Conservation (phyloP, 1,140 invertebrate species). For the Phortica variegata region DNA sequence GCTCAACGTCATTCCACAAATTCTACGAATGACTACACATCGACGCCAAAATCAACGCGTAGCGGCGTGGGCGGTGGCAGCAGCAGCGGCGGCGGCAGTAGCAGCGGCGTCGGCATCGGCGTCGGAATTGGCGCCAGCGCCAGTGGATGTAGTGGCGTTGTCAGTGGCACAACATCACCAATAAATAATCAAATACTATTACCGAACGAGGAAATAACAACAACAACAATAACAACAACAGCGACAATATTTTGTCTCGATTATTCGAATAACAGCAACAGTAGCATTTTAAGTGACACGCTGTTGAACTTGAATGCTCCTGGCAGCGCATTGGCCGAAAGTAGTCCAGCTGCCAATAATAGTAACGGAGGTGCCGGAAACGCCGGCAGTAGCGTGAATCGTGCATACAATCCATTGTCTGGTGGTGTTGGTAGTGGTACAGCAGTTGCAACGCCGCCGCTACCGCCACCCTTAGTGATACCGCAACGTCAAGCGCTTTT, state of each 20-base stretch:
- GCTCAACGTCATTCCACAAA: conserved; percentile 45
- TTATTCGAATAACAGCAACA: conserved; percentile 21
- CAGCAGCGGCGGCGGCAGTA: conserved; percentile 2
- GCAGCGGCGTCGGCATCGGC: neutral
- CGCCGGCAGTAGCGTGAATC: conserved; percentile 3
- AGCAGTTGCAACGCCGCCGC: conserved; percentile 28
- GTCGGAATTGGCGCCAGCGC: neutral
- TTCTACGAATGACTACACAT: conserved; percentile 45
- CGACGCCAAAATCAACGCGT: conserved; percentile 42
- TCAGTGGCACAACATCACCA: conserved; percentile 40
- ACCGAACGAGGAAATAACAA: conserved; percentile 23
- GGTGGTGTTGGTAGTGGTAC: no score
- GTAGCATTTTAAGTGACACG: conserved; percentile 4
- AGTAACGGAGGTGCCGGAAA: conserved; percentile 11
- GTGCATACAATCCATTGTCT: conserved; percentile 11
- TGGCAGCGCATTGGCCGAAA: neutral
- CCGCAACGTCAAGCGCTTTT: conserved; percentile 47
- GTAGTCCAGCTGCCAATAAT: conserved; percentile 7
- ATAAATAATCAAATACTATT: conserved; percentile 43
- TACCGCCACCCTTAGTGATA: conserved; percentile 30
- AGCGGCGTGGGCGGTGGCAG: conserved; percentile 16
- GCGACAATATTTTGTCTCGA: conserved; percentile 13
- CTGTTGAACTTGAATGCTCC: no score
- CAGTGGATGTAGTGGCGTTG: conserved; percentile 2
- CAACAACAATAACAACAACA: conserved; percentile 27